Evolutionary conservation across 2,888 invertebrate genomes (phyloP).

Genomic region (Spodoptera picta): DNA sequence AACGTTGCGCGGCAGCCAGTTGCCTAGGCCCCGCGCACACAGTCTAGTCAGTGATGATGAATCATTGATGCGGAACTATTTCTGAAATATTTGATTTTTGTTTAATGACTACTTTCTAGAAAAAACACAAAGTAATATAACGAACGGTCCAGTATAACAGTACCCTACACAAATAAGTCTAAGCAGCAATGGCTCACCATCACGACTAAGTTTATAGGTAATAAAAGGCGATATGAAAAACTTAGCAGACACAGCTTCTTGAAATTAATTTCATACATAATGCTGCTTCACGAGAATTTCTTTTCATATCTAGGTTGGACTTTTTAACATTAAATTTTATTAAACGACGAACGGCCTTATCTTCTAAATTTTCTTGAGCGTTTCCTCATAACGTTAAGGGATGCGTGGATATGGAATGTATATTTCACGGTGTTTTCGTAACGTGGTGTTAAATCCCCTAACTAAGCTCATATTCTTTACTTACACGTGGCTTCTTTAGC

Average conservation of each 20-base stretch:
- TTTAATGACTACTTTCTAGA: no score
- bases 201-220: constrained; percentile 39
- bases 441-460: constrained; percentile 15
- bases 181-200: constrained; percentile 7
- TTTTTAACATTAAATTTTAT: constrained; percentile 52
- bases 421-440: constrained; percentile 18
- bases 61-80: no score
- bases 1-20: no score
- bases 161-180: constrained; percentile 23
- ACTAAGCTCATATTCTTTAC: constrained; percentile 32
- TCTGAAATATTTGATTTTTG: no score
- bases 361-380: constrained; percentile 28
- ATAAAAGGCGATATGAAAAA: constrained; percentile 38
- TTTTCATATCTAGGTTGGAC: constrained; percentile 31
- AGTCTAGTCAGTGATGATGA: no score
- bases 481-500: neutral
- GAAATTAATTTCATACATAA: constrained; percentile 51
- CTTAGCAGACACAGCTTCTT: constrained; percentile 27
- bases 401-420: constrained; percentile 26
- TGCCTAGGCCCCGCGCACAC: no score
- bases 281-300: constrained; percentile 36
- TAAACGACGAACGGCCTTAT: constrained; percentile 37
- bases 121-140: no score
- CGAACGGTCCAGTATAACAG: neutral
- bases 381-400: constrained; percentile 38